Percentiles rank a stretch among this genome's conserved stretches.
Conservation (phyloP, 2,888 invertebrate genomes). For the Anarsia innoxiella region DNA sequence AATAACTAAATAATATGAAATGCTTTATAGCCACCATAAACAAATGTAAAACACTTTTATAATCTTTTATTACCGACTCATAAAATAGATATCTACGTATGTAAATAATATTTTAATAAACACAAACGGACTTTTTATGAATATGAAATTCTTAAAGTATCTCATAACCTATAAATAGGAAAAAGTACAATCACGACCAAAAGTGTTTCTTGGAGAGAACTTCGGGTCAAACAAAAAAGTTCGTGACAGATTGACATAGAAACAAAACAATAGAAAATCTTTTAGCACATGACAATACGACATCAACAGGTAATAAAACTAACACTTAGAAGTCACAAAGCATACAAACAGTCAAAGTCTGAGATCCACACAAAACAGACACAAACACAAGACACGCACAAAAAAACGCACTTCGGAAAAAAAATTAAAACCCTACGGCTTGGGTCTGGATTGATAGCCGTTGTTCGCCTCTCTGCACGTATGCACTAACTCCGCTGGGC, state of each 20-base stretch:
- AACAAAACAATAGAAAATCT: not conserved
- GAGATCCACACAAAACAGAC: constrained; percentile 31
- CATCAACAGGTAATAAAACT: constrained; percentile 13
- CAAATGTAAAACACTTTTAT: no score
- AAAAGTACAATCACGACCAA: not conserved
- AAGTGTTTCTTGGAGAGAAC: not conserved
- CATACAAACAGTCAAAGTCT: constrained; percentile 27
- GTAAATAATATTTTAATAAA: no score
- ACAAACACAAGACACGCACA: constrained; percentile 53
- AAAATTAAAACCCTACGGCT: constrained; percentile 57
- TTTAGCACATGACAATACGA: constrained; percentile 8
- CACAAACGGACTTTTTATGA: no score
- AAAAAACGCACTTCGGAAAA: constrained; percentile 47
- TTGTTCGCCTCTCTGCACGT: constrained; percentile 53
- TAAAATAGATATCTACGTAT: no score
- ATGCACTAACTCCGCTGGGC: constrained; percentile 54
- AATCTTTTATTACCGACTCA: no score
- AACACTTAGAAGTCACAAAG: constrained; percentile 20
- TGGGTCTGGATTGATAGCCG: constrained; percentile 60
- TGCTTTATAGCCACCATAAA: no score
- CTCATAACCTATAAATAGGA: not conserved
- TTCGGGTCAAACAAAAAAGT: no score
- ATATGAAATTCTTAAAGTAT: no score
- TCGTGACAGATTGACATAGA: not conserved
- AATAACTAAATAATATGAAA: no score